Conservation (phyloP, 2,113 vertebrate species). For the Poeciliopsis prolifica region DNA sequence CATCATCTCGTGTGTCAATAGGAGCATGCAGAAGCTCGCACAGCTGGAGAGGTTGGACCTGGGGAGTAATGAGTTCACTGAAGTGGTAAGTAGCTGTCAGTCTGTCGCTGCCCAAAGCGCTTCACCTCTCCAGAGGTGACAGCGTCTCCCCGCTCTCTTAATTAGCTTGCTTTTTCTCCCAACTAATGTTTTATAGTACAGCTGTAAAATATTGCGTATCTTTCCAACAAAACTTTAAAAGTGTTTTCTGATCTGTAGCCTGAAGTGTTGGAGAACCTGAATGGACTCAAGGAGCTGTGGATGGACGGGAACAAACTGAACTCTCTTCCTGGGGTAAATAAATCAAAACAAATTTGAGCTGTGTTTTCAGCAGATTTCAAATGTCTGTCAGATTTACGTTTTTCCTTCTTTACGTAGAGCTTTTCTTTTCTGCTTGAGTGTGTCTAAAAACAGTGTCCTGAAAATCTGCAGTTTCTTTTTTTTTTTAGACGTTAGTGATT, state of each 20-base stretch:
- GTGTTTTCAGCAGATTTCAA: neutral
- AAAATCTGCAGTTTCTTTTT: constrained; percentile 5
- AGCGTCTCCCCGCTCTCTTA: constrained; percentile 12
- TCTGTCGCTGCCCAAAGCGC: constrained; percentile 25
- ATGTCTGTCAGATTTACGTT: too few relatives aligned
- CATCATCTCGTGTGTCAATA: constrained; percentile 63
- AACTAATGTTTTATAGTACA: too few relatives aligned
- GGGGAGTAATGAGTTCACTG: constrained; percentile 98
- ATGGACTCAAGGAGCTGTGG: constrained; percentile 96
- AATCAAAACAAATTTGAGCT: neutral
- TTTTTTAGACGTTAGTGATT: constrained; percentile 23
- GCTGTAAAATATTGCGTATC: neutral
- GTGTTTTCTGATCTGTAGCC: constrained; percentile 78
- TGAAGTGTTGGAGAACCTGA: constrained; percentile 97
- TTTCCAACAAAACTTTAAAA: neutral
- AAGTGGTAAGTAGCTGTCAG: constrained; percentile 80
- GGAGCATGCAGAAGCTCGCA: constrained; percentile 97
- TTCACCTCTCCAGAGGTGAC: constrained; percentile 18
- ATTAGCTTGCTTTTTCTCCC: neutral
- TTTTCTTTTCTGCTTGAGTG: neutral
- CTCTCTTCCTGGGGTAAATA: constrained; percentile 92
- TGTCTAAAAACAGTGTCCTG: neutral
- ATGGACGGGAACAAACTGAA: constrained; percentile 96
- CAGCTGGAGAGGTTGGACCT: constrained; percentile 97
- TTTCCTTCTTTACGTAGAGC: neutral